Conservation (phyloP, 2,113 vertebrate species). For the Trochalopteron elliotii region DNA sequence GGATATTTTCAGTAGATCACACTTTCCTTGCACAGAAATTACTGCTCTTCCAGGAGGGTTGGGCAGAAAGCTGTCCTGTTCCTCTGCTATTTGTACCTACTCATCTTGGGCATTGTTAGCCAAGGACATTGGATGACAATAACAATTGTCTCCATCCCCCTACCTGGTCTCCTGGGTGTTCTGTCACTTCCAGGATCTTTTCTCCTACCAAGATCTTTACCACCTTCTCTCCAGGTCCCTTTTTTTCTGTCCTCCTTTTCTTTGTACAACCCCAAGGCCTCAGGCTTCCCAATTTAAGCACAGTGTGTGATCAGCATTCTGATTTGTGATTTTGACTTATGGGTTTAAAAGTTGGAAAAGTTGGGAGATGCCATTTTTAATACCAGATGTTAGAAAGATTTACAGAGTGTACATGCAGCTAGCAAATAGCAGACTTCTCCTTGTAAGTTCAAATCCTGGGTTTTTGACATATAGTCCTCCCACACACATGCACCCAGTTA, state of each 20-base stretch:
- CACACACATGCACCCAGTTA: not conserved
- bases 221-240: not conserved
- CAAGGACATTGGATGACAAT: not conserved
- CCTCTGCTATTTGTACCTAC: not conserved
- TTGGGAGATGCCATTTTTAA: not conserved
- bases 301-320: not conserved
- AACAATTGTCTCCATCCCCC: not conserved
- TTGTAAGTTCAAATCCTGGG: not conserved
- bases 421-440: not conserved
- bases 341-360: not conserved
- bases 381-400: not conserved
- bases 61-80: not conserved
- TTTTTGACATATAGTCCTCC: not conserved
- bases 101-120: not conserved
- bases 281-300: not conserved
- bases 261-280: not conserved
- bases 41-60: not conserved
- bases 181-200: not conserved
- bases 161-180: not conserved
- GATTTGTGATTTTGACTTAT: not conserved
- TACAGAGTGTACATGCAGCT: not conserved
- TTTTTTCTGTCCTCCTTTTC: not conserved
- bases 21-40: not conserved
- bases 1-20: not conserved
- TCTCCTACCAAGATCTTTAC: not conserved